A percentile compares a stretch with the other conserved stretches of the same genome.
Conservation (phyloP, 2,888 invertebrate species). For the Andricus curvator region DNA sequence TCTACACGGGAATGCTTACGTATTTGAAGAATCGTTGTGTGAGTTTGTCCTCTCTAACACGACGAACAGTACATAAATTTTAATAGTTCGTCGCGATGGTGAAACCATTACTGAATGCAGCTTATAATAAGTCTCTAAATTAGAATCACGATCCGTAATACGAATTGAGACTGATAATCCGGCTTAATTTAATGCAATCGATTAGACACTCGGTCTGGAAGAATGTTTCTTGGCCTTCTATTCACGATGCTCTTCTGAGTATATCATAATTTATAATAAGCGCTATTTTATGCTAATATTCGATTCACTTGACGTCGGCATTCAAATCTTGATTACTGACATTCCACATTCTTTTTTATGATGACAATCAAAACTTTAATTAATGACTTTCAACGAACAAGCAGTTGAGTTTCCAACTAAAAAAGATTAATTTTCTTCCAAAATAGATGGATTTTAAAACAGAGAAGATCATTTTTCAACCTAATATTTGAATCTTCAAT, state of each 20-base stretch:
- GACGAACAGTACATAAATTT: neutral
- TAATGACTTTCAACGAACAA: no score
- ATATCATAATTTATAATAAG: neutral
- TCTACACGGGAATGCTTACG: no score
- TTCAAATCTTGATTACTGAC: neutral
- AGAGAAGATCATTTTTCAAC: no score
- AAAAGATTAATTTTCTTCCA: no score
- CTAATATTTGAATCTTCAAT: no score
- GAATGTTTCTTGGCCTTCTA: neutral
- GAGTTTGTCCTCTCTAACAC: neutral
- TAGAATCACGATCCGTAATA: slow-evolving; percentile 7
- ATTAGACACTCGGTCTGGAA: neutral
- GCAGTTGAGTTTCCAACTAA: no score
- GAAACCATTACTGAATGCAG: neutral
- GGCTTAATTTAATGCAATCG: slow-evolving; percentile 7
- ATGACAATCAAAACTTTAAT: no score
- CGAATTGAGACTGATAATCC: slow-evolving; percentile 7
- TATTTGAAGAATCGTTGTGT: no score
- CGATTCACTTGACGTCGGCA: neutral
- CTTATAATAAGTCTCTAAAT: neutral
- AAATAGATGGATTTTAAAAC: no score
- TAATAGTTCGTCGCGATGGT: neutral
- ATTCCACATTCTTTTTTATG: neutral
- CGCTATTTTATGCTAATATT: neutral
- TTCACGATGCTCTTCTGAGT: slow-evolving; percentile 1